Evolutionary conservation across 2,797 vertebrate species (phyloP).

Genomic region (Atherinosoma microstoma): DNA sequence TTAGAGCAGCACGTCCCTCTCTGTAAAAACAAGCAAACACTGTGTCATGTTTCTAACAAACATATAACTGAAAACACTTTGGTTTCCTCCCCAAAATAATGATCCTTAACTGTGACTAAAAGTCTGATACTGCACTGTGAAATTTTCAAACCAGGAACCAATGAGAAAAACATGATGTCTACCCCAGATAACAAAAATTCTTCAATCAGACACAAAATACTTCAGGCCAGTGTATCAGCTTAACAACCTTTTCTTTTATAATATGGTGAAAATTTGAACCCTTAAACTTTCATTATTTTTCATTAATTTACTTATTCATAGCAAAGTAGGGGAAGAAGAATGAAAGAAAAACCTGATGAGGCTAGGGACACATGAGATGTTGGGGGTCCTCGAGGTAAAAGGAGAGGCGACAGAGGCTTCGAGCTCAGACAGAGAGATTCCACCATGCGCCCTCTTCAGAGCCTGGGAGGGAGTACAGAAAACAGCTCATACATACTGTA

Average conservation of each 20-base stretch:
- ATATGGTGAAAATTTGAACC: no score
- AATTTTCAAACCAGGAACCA: background rate
- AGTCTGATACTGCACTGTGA: background rate
- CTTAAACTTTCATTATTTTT: background rate
- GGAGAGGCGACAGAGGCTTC: constrained; percentile 98
- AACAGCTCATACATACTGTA: background rate
- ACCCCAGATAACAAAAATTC: background rate
- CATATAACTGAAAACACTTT: accelerated
- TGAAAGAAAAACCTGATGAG: constrained; percentile 88
- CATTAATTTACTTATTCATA: background rate
- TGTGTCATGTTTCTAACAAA: background rate
- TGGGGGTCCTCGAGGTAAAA: constrained; percentile 95
- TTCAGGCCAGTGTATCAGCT: no score
- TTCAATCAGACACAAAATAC: background rate
- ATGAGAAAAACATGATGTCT: background rate
- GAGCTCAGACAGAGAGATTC: constrained; percentile 96
- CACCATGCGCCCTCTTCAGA: constrained; percentile 94
- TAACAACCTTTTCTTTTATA: background rate
- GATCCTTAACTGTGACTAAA: background rate
- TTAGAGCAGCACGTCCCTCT: constrained; percentile 96
- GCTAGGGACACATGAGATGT: constrained; percentile 97
- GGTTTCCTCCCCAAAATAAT: background rate
- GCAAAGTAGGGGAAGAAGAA: background rate
- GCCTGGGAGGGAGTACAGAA: constrained; percentile 80
- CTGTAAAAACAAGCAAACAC: constrained; percentile 77